phyloP scores from a whole-genome alignment of 1,140 invertebrate species.

The Calephelis virginiensis region DNA sequence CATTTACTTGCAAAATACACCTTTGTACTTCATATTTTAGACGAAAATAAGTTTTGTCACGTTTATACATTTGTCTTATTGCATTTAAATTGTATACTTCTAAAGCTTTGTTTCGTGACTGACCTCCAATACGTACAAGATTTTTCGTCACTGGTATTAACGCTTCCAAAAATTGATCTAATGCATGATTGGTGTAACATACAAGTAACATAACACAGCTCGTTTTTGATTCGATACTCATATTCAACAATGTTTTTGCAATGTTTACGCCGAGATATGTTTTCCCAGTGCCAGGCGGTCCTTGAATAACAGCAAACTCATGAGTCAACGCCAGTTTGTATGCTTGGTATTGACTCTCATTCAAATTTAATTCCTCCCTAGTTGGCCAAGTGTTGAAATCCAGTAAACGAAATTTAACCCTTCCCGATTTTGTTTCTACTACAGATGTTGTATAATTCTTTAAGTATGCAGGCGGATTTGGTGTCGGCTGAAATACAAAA shows the following conservation, averaged over 20 bases:
- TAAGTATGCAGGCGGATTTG: slow-evolving; percentile 60
- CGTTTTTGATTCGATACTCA: slow-evolving; percentile 41
- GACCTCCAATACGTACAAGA: slow-evolving; percentile 86
- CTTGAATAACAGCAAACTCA: slow-evolving; percentile 88
- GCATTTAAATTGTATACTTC: slow-evolving; percentile 71
- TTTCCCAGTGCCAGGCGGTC: slow-evolving; percentile 90
- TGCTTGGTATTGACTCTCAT: slow-evolving; percentile 81
- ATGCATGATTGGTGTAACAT: slow-evolving; percentile 92
- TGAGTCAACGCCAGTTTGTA: slow-evolving; percentile 80
- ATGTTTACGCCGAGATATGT: slow-evolving; percentile 87
- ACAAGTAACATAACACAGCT: slow-evolving; percentile 85
- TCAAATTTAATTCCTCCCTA: slow-evolving; percentile 65
- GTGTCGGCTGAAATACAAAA: slow-evolving; percentile 26
- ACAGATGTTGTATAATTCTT: slow-evolving; percentile 23
- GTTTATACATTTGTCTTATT: slow-evolving; percentile 29
- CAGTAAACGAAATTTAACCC: slow-evolving; percentile 34
- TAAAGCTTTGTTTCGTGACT: slow-evolving; percentile 81
- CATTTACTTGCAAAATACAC: not conserved
- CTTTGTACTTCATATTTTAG: slow-evolving; percentile 30
- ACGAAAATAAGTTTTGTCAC: slow-evolving; percentile 28
- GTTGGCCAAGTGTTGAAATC: slow-evolving; percentile 63
- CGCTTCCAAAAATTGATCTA: slow-evolving; percentile 93
- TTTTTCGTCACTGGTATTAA: slow-evolving; percentile 78
- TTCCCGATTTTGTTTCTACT: not conserved
- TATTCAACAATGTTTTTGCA: slow-evolving; percentile 80